Conservation (phyloP, 2,888 invertebrate species). For the Halictus quadricinctus region DNA sequence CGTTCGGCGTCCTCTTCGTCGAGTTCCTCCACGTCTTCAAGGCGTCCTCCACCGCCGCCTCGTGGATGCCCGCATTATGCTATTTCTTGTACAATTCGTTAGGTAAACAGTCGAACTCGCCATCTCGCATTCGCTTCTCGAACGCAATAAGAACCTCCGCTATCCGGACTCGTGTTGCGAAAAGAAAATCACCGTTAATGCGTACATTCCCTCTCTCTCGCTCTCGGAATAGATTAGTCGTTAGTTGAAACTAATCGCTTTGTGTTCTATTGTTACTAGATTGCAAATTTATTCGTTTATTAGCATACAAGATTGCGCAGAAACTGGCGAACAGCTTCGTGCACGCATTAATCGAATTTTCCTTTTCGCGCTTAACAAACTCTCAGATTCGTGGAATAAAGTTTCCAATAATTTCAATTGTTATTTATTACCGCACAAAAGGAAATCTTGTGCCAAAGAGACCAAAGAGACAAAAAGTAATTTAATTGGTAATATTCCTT, state of each 20-base stretch:
- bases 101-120: slow-evolving; percentile 84
- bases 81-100: slow-evolving; percentile 94
- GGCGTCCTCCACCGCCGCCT: slow-evolving; percentile 88
- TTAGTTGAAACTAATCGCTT: neutral
- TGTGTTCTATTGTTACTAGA: slow-evolving; percentile 6
- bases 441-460: neutral
- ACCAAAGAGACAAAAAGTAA: neutral
- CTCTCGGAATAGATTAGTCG: neutral
- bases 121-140: neutral
- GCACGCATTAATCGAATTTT: neutral
- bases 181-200: neutral
- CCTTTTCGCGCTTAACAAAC: neutral
- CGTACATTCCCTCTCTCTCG: neutral
- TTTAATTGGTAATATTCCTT: neutral
- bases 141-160: neutral
- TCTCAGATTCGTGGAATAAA: neutral
- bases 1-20: slow-evolving; percentile 93
- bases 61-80: slow-evolving; percentile 93
- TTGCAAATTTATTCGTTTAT: neutral
- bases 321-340: neutral
- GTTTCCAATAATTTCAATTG: neutral
- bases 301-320: neutral
- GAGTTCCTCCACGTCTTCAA: slow-evolving; percentile 92
- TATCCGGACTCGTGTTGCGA: neutral
- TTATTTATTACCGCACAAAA: neutral